Evolutionary conservation across 2,888 invertebrate species (phyloP).

Genomic region (Phyllotreta cruciferae): DNA sequence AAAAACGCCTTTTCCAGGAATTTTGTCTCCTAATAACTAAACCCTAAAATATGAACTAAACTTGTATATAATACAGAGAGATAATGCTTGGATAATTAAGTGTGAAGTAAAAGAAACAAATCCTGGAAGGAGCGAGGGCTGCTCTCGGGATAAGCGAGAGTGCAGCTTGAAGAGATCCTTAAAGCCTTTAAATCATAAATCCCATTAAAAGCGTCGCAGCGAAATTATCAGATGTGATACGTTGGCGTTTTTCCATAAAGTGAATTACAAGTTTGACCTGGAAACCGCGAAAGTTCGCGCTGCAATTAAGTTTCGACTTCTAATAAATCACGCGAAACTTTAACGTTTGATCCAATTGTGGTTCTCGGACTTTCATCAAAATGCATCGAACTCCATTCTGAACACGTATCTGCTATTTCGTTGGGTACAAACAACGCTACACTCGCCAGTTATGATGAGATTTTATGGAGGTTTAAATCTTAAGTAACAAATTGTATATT

Average conservation of each 20-base stretch:
- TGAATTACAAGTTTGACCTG: conserved; percentile 31
- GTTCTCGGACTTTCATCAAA: neutral
- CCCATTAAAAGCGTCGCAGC: conserved; percentile 7
- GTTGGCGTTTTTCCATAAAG: conserved; percentile 33
- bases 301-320: conserved; percentile 25
- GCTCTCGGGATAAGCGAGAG: neutral
- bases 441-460: no score
- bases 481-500: no score
- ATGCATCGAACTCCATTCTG: no score
- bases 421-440: no score
- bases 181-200: conserved; percentile 18
- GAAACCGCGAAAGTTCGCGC: conserved; percentile 30
- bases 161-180: conserved; percentile 6
- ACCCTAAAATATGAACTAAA: no score
- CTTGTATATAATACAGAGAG: no score
- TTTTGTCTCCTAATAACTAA: no score
- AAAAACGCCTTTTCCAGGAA: neutral
- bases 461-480: no score
- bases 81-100: no score
- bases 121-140: neutral
- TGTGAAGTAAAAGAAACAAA: neutral
- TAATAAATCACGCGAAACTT: conserved; percentile 20
- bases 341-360: conserved; percentile 11
- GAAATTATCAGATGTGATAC: conserved; percentile 28
- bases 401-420: no score